A percentile compares a stretch with the other conserved stretches of the same genome.
Conservation (phyloP, 2,888 invertebrate genomes). For the Epiblema foenella region DNA sequence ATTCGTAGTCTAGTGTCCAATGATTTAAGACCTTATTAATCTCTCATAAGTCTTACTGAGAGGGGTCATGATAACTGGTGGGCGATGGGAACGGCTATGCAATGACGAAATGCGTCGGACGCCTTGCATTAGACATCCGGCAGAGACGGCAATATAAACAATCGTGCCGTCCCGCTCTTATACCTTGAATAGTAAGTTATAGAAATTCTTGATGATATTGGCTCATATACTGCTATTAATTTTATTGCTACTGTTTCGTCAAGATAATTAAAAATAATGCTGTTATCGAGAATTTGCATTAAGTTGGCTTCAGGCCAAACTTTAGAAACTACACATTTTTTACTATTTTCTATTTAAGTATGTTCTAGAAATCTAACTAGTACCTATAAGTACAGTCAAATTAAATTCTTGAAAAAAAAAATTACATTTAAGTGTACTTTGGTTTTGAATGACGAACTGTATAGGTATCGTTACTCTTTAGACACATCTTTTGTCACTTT, state of each 20-base stretch:
- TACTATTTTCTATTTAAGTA: too few species aligned
- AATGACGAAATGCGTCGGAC: conserved; percentile 58
- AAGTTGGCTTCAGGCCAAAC: not conserved
- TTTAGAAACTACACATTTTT: too few species aligned
- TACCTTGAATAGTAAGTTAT: conserved; percentile 24
- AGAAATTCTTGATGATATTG: conserved; percentile 24
- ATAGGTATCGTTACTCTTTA: too few species aligned
- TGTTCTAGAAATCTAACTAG: too few species aligned
- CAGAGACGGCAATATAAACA: conserved; percentile 59
- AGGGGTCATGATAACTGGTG: conserved; percentile 40
- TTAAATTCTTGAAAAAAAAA: too few species aligned
- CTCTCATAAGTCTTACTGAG: not conserved
- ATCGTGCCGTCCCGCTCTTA: conserved; percentile 48
- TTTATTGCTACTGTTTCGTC: not conserved
- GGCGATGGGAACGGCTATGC: conserved; percentile 10
- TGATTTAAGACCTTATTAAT: conserved; percentile 30
- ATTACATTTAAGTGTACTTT: too few species aligned
- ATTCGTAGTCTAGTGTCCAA: not conserved
- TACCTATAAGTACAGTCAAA: too few species aligned
- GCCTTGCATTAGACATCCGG: conserved; percentile 57
- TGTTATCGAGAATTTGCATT: not conserved
- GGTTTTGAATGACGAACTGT: too few species aligned
- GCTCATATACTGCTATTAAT: conserved; percentile 3
- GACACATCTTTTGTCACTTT: too few species aligned
- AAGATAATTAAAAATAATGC: not conserved